These are phyloP conservation scores for Aspidiotus destructor DNA, from an alignment of 2,888 invertebrate genomes.

Conservation along the genomic window DNA sequence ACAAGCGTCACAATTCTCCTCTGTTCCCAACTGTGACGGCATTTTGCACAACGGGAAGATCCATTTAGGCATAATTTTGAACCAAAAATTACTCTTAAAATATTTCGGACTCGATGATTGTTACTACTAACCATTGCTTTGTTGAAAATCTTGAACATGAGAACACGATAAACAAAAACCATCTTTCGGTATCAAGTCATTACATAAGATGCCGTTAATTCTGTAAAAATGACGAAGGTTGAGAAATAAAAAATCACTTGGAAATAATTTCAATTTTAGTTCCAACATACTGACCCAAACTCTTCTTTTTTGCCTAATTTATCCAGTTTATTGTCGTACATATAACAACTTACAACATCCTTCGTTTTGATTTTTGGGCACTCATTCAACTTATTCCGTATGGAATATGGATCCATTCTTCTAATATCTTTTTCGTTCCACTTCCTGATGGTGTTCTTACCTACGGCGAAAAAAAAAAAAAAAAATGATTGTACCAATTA, in stretches of 20 bases:
- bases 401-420: slow-evolving; percentile 17
- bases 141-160: not conserved
- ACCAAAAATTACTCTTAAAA: too few relatives aligned
- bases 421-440: slow-evolving; percentile 13
- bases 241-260: not conserved
- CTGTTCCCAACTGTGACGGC: too few relatives aligned
- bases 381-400: slow-evolving; percentile 23
- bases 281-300: slow-evolving; percentile 16
- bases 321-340: slow-evolving; percentile 25
- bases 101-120: too few relatives aligned
- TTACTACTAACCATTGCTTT: slow-evolving; percentile 2
- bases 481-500: not conserved
- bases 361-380: slow-evolving; percentile 28
- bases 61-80: too few relatives aligned
- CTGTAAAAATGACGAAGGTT: not conserved
- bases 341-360: slow-evolving; percentile 20
- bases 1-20: too few relatives aligned
- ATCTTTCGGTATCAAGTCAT: slow-evolving; percentile 21
- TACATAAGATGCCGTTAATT: slow-evolving; percentile 19
- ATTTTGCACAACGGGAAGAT: too few relatives aligned
- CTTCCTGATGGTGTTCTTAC: slow-evolving; percentile 17
- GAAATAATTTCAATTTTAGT: not conserved
- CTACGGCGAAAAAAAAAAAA: not conserved
- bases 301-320: slow-evolving; percentile 28
- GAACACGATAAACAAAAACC: slow-evolving; percentile 19